Evolutionary conservation across 23 tunicate species (phyloP), one percentile per base, ranked within the genome.

Genomic region (Pegea sp.): DNA sequence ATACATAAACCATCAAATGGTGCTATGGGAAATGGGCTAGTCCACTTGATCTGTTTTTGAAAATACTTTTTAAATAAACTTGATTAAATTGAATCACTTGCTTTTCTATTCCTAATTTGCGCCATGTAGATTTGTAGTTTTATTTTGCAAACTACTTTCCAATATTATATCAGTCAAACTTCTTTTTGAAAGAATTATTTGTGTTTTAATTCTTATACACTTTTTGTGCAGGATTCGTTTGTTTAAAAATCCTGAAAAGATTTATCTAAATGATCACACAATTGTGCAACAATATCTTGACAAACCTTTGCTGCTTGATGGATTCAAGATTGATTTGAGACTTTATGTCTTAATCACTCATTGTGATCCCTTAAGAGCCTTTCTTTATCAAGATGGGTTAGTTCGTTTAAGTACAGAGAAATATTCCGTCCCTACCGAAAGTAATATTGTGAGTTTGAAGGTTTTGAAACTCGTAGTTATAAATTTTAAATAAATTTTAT

Each of bases 1-100:
- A 79, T 79, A 42, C 69, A 62, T 28, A 79, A 79, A 54, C 93
- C 93, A 20, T 54, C 77, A 16, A 79, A 79, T 71, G 93, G 93
- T 16, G 93, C 93, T 3, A 79, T 79, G 93, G 93, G 93, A 34
- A 70, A 79, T 56, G 93, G 93, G 93, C 46, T 8, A 38, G 46
- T 38, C 16, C 16, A 8, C 46, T 38, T 50, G 13, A 50, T 11
- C 13, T 50, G 3, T 54, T 51, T 20, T 51, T 18, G 7, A 20
- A 18, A 51, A 18, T 51, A 38, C 16, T 38, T 38, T 38, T 38
- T 38, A 38, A 38, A 38, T 38, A 38, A 8, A 38, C n/a, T n/a
- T 8, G 46, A 38, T 38, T 38, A 8, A 38, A 38, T n/a, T n/a
- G n/a, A n/a, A n/a, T n/a, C n/a, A n/a, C n/a, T n/a, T n/a, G n/a